Evolutionary conservation across 2,888 invertebrate species (phyloP), one percentile per base, ranked within the genome.

Genomic region (Salpingus planirostris): DNA sequence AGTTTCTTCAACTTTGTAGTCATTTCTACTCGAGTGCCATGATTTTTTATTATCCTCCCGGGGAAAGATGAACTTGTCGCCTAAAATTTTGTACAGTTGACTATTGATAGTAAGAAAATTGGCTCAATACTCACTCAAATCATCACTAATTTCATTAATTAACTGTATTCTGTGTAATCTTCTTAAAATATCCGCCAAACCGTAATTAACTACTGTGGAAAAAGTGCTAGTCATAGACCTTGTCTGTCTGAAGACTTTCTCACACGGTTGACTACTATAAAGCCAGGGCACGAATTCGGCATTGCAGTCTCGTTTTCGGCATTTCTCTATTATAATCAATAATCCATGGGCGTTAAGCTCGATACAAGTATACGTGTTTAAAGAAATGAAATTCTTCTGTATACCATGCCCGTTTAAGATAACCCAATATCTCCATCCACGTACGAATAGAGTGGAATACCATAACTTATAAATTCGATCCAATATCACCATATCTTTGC

Each of bases 201-300:
- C 23, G 23, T 33, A 41, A 26, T 41, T 43, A 2, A 38, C 35
- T 3, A 31, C 11, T 3, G 38, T 43, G 2, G 37, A 36, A n/a
- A 33, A 29, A 7, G 42, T 40, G 3, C 27, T 28, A 3, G 44
- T 37, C 37, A 42, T 35, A 2, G 40, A 37, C 10, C 42, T 29
- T 6, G 35, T 23, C 10, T 23, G 23, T 11, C 23, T 6, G 10
- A 23, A 23, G 10, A 23, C 10, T 31, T 25, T 31, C 15, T 44
- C 42, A 25, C 38, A 40, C 11, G 32, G 30, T 21, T 42, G 43
- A 11, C 36, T 33, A 11, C 33, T 27, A 15, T 24, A 31, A 2
- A 38, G 29, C 29, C 34, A 40, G 3, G 37, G 34, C 24, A 31
- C 12, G 24, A 29, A 41, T 21, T 24, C 22, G 3, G 38, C 15